Percentiles rank a stretch among this genome's conserved stretches.
These are phyloP conservation scores for Cerastis rubricosa DNA, from an alignment of 2,888 invertebrate species.

Conservation along the genomic window DNA sequence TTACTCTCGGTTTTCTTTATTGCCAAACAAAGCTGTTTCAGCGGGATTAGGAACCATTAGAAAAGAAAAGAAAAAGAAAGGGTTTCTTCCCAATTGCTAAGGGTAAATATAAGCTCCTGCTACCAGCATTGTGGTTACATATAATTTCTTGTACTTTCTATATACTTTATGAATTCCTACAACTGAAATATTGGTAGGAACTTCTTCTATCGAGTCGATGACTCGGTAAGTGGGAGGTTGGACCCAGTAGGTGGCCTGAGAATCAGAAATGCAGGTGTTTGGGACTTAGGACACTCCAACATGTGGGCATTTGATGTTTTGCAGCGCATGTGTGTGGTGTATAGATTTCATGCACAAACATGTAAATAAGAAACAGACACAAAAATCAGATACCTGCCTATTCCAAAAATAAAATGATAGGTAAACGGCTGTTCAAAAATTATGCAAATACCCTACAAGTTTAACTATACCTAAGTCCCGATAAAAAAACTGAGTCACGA, in stretches of 20 bases:
- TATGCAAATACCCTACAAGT: slow-evolving; percentile 14
- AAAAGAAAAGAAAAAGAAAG: too few species aligned
- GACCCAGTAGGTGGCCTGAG: not conserved
- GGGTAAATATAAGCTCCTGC: not conserved
- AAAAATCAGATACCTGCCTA: not conserved
- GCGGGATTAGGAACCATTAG: not conserved
- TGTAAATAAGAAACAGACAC: not conserved
- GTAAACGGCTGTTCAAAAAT: not conserved
- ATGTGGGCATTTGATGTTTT: not conserved
- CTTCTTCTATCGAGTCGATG: not conserved
- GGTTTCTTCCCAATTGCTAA: not conserved
- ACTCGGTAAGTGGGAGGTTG: not conserved
- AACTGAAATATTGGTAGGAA: not conserved
- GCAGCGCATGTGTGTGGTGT: not conserved
- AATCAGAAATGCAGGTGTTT: not conserved
- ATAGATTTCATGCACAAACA: not conserved
- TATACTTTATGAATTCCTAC: not conserved
- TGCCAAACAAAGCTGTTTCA: not conserved
- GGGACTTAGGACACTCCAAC: not conserved
- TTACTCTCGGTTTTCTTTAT: not conserved
- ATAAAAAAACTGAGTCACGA: slow-evolving; percentile 39
- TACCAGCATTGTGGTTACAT: not conserved
- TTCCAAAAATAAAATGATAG: not conserved
- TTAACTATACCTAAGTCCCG: slow-evolving; percentile 17
- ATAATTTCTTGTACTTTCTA: not conserved